Conservation (phyloP, 2,797 vertebrate species). For the Pelochelys cantorii region DNA sequence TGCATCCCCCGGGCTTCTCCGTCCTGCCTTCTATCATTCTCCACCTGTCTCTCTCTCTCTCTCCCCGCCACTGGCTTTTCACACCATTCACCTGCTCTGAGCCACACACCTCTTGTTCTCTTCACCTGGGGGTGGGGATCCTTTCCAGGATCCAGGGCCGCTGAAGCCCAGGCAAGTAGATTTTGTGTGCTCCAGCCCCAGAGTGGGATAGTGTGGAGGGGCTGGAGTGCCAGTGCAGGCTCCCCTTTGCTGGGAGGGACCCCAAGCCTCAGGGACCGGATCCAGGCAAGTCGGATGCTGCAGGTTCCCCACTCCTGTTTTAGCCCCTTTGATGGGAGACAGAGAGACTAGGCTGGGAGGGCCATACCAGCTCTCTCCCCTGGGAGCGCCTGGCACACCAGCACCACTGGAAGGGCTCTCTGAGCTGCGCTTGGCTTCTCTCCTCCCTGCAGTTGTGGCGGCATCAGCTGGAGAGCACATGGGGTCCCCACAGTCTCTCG, state of each 20-base stretch:
- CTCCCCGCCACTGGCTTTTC: not conserved
- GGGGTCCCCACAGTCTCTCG: not conserved
- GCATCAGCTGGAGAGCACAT: not conserved
- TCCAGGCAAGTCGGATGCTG: no score
- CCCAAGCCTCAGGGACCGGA: no score
- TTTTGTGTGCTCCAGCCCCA: no score
- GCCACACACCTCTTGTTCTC: not conserved
- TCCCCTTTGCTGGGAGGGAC: no score
- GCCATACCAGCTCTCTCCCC: not conserved
- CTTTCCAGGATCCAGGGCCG: no score
- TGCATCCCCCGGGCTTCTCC: not conserved
- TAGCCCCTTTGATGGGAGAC: not conserved
- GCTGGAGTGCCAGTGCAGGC: no score
- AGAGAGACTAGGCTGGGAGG: not conserved
- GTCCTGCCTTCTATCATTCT: not conserved
- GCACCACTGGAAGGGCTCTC: not conserved
- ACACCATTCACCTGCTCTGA: not conserved
- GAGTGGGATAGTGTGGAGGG: no score
- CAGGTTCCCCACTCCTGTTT: not conserved
- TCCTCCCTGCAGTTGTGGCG: not conserved
- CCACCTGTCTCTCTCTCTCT: not conserved
- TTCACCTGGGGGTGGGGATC: no score
- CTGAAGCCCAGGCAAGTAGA: no score
- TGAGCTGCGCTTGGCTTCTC: fast-evolving
- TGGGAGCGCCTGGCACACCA: not conserved